Conservation (phyloP, 2,888 invertebrate species). For the Eupithecia subumbrata region DNA sequence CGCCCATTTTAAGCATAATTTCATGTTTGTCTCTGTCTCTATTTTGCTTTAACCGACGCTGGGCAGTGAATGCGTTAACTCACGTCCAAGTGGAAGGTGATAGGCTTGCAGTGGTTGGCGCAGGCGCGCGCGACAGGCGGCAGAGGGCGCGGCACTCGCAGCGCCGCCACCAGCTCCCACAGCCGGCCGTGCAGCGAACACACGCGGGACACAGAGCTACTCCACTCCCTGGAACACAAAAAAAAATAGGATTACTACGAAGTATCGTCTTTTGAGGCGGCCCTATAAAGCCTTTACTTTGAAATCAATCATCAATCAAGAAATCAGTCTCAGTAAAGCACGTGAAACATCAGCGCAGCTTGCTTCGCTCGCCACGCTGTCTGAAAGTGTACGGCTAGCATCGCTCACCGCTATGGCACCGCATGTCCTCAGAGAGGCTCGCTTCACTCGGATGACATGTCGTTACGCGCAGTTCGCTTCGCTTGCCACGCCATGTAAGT, state of each 20-base stretch:
- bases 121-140: conserved; percentile 58
- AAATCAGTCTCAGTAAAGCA: too few species aligned
- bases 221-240: conserved; percentile 63
- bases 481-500: too few species aligned
- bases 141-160: conserved; percentile 62
- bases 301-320: too few species aligned
- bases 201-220: conserved; percentile 53
- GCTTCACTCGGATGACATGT: too few species aligned
- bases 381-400: neutral
- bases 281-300: too few species aligned
- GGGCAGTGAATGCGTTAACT: too few species aligned
- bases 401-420: neutral
- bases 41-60: too few species aligned
- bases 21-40: too few species aligned
- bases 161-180: conserved; percentile 57
- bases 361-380: neutral
- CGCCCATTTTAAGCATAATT: too few species aligned
- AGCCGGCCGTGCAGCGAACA: conserved; percentile 56
- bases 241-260: neutral
- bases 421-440: too few species aligned
- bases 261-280: neutral
- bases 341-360: neutral
- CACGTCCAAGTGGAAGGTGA: conserved; percentile 58
- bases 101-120: conserved; percentile 57
- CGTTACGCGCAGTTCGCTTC: too few species aligned